phyloP scores from a whole-genome alignment of 1,140 invertebrate species.

The Belonocnema kinseyi region DNA sequence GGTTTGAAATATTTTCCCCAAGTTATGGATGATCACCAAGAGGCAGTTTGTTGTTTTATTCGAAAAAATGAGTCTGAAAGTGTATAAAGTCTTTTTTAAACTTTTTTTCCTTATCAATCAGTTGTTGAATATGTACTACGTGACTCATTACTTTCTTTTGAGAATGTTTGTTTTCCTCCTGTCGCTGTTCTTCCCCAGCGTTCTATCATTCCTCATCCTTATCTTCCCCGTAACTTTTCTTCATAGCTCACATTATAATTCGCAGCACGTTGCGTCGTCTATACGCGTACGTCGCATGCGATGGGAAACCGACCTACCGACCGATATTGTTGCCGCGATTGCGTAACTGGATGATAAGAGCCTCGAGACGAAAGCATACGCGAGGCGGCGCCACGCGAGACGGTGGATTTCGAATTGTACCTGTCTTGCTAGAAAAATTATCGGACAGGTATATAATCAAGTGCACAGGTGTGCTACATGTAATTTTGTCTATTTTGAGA shows the following conservation, averaged over 20 bases:
- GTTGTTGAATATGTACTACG: no score
- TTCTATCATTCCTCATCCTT: slow-evolving; percentile 11
- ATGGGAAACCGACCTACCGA: slow-evolving; percentile 56
- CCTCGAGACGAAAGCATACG: slow-evolving; percentile 43
- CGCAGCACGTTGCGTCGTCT: slow-evolving; percentile 33
- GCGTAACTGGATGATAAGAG: slow-evolving; percentile 58
- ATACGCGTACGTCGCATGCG: slow-evolving; percentile 37
- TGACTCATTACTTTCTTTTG: neutral
- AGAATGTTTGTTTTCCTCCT: neutral
- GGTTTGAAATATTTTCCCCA: no score
- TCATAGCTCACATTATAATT: slow-evolving; percentile 44
- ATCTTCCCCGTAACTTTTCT: slow-evolving; percentile 14
- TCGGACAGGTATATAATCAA: neutral
- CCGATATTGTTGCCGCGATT: slow-evolving; percentile 56
- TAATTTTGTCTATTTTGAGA: no score
- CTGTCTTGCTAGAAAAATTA: neutral
- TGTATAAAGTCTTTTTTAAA: no score
- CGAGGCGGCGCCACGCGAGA: slow-evolving; percentile 38
- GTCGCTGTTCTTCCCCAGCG: neutral
- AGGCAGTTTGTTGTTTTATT: no score
- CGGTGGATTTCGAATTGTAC: neutral
- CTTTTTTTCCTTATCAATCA: no score
- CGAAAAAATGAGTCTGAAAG: no score
- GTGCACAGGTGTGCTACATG: neutral
- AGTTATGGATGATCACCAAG: no score